Evolutionary conservation across 1,140 invertebrate genomes (phyloP).

Genomic region (Cecropterus lyciades): DNA sequence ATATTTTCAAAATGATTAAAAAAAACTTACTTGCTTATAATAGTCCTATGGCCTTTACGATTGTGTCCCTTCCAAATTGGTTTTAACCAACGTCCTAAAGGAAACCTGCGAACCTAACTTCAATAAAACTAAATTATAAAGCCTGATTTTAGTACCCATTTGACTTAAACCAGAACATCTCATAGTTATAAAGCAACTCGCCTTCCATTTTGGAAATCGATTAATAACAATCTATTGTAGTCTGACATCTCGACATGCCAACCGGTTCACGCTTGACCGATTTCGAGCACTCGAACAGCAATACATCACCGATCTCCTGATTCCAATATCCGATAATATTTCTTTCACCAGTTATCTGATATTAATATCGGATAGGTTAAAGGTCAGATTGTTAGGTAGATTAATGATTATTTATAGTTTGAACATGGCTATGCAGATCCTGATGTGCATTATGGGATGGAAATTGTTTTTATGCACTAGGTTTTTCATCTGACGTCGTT

Average conservation of each 20-base stretch:
- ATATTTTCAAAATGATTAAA: no score
- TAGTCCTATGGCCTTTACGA: no score
- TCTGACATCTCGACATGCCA: neutral
- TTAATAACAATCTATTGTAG: neutral
- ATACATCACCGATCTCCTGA: slow-evolving; percentile 23
- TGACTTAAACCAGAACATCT: no score
- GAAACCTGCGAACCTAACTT: no score
- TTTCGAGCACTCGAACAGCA: slow-evolving; percentile 12
- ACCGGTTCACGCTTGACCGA: slow-evolving; percentile 15
- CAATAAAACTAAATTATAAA: no score
- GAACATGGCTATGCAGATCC: neutral
- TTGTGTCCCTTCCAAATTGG: no score
- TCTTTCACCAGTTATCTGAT: slow-evolving; percentile 21
- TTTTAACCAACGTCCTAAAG: no score
- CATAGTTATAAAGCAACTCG: neutral
- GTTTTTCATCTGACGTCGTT: no score
- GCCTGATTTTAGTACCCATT: no score
- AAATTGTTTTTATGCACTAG: no score
- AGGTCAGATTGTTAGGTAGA: slow-evolving; percentile 26
- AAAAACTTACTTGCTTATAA: no score
- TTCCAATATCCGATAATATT: slow-evolving; percentile 16
- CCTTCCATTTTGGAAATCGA: neutral
- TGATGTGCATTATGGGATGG: no score
- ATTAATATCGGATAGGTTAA: slow-evolving; percentile 15
- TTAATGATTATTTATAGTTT: slow-evolving; percentile 21